Conservation (phyloP, 2,888 invertebrate genomes). For the Amblyteles armatorius region DNA sequence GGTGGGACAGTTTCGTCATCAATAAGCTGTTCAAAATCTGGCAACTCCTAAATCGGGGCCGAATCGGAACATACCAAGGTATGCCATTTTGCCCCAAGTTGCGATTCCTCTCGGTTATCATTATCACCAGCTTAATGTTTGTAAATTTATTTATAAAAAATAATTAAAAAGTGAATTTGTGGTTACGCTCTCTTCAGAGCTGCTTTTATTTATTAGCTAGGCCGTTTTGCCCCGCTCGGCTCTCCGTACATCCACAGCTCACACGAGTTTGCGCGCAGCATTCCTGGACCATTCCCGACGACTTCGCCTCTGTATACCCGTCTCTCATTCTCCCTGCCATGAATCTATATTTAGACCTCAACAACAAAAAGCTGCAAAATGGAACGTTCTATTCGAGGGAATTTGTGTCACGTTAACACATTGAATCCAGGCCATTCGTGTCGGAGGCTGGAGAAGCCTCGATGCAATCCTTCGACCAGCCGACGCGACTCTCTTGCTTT, state of each 20-base stretch:
- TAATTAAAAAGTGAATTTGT: neutral
- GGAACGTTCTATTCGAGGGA: constrained; percentile 3
- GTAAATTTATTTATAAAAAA: too few relatives aligned
- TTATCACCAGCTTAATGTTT: too few relatives aligned
- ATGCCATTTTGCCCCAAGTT: too few relatives aligned
- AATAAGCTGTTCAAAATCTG: too few relatives aligned
- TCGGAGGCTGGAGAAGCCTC: neutral
- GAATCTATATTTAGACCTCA: constrained; percentile 25
- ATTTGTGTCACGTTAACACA: constrained; percentile 16
- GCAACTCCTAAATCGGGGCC: too few relatives aligned
- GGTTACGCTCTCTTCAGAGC: neutral
- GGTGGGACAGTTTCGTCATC: too few relatives aligned
- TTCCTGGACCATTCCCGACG: constrained; percentile 9
- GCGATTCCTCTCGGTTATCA: too few relatives aligned
- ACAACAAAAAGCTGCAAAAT: constrained; percentile 31
- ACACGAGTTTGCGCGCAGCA: neutral
- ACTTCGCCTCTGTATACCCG: constrained; percentile 11
- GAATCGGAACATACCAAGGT: too few relatives aligned
- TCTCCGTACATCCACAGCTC: neutral
- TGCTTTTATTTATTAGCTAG: neutral
- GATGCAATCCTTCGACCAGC: neutral
- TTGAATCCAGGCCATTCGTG: neutral
- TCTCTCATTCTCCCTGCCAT: neutral
- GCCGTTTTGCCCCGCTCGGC: neutral
- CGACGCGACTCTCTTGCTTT: neutral